Conservation (phyloP, 2,888 invertebrate genomes). For the Lasioglossum lativentre region DNA sequence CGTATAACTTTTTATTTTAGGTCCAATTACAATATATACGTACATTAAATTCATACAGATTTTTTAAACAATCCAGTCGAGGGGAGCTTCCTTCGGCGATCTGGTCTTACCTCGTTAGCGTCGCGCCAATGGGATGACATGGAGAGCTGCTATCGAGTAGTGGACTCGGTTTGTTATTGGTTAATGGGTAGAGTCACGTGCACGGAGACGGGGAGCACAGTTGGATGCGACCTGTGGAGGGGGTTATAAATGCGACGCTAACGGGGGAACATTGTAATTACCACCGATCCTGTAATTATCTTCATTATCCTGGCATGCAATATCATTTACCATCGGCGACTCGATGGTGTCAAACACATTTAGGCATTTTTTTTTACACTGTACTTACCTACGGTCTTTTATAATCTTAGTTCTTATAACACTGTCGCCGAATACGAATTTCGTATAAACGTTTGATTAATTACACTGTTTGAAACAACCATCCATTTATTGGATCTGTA, state of each 20-base stretch:
- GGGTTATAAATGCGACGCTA: background rate
- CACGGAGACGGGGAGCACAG: background rate
- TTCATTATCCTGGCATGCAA: background rate
- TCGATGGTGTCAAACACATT: background rate
- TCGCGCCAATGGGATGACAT: background rate
- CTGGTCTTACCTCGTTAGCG: background rate
- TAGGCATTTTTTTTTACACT: background rate
- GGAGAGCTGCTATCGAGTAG: background rate
- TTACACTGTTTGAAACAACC: background rate
- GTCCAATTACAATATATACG: background rate
- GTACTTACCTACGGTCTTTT: background rate
- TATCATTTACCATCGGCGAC: slow-evolving; percentile 8
- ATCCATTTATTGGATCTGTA: background rate
- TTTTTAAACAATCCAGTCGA: slow-evolving; percentile 1
- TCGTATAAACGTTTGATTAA: background rate
- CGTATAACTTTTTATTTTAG: slow-evolving; percentile 19
- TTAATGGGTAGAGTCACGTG: background rate
- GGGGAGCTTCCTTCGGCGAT: background rate
- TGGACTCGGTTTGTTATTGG: background rate
- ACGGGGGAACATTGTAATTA: background rate
- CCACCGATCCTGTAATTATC: background rate
- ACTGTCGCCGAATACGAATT: background rate
- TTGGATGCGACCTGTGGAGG: background rate
- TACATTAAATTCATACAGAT: slow-evolving; percentile 16
- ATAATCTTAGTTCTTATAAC: background rate